A percentile compares a stretch with the other conserved stretches of the same genome.
Conservation (phyloP, 2,888 invertebrate genomes). For the Drosophila mayaguana region DNA sequence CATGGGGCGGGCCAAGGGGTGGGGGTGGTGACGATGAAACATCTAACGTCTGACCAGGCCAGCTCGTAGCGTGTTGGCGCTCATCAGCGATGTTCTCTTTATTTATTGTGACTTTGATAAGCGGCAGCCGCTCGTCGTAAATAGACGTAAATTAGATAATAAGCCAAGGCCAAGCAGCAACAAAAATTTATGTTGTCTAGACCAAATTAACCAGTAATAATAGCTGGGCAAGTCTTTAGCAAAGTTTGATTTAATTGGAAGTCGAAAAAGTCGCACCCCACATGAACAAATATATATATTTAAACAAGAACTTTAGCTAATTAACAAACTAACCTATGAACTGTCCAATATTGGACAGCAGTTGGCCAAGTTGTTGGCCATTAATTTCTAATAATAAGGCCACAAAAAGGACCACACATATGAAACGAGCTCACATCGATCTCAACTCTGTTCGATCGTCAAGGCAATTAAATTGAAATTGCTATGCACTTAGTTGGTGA, state of each 20-base stretch:
- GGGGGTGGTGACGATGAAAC: not conserved
- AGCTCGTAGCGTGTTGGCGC: slow-evolving; percentile 36
- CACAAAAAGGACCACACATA: not conserved
- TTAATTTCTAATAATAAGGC: slow-evolving; percentile 32
- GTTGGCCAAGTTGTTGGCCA: slow-evolving; percentile 13
- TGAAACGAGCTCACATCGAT: slow-evolving; percentile 11
- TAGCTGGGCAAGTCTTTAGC: not conserved
- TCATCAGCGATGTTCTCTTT: slow-evolving; percentile 52
- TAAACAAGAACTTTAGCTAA: slow-evolving; percentile 48
- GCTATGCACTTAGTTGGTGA: slow-evolving; percentile 30
- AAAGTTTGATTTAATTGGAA: slow-evolving; percentile 19
- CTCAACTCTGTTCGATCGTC: not conserved
- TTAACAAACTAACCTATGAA: slow-evolving; percentile 17
- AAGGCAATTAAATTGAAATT: slow-evolving; percentile 52
- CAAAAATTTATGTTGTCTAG: slow-evolving; percentile 64
- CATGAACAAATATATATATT: slow-evolving; percentile 22
- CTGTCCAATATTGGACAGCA: slow-evolving; percentile 10
- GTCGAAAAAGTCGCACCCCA: not conserved
- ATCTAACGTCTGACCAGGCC: not conserved
- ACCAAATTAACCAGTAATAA: slow-evolving; percentile 28
- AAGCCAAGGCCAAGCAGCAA: slow-evolving; percentile 18
- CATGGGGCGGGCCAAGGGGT: not conserved
- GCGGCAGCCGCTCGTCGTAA: slow-evolving; percentile 56
- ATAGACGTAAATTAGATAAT: slow-evolving; percentile 71
- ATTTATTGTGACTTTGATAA: slow-evolving; percentile 78